Conservation (phyloP, 1,140 invertebrate species). For the Nymphalis io region DNA sequence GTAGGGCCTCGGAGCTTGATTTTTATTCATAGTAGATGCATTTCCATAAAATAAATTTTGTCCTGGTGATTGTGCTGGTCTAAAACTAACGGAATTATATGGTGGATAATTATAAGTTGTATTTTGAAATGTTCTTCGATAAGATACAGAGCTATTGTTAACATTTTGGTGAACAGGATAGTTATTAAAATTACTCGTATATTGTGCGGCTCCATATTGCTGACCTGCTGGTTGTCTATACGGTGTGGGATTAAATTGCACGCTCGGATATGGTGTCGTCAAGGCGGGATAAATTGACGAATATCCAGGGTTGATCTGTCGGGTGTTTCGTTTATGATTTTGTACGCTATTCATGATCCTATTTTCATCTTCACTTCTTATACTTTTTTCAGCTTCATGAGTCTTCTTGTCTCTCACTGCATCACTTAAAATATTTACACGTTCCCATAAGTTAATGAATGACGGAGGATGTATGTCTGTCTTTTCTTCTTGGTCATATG, state of each 20-base stretch:
- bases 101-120: conserved; percentile 9
- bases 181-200: not conserved
- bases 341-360: not conserved
- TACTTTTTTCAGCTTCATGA: not conserved
- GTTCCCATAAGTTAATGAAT: not conserved
- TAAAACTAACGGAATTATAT: conserved; percentile 14
- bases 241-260: not conserved
- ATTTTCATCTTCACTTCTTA: not conserved
- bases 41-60: conserved; percentile 19
- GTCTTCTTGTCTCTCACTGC: conserved; percentile 1
- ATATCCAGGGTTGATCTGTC: conserved; percentile 38
- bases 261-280: conserved; percentile 1
- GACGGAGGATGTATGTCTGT: not conserved
- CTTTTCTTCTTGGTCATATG: not conserved
- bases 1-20: not conserved
- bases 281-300: conserved; percentile 31
- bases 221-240: not conserved
- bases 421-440: not conserved
- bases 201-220: not conserved
- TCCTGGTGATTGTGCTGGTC: conserved; percentile 19
- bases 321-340: conserved; percentile 26
- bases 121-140: not conserved
- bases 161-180: not conserved
- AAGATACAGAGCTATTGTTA: conserved; percentile 1
- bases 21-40: not conserved